These are phyloP conservation scores for Epinephelus fuscoguttatus DNA, from an alignment of 2,113 vertebrate genomes.

Conservation along the genomic window DNA sequence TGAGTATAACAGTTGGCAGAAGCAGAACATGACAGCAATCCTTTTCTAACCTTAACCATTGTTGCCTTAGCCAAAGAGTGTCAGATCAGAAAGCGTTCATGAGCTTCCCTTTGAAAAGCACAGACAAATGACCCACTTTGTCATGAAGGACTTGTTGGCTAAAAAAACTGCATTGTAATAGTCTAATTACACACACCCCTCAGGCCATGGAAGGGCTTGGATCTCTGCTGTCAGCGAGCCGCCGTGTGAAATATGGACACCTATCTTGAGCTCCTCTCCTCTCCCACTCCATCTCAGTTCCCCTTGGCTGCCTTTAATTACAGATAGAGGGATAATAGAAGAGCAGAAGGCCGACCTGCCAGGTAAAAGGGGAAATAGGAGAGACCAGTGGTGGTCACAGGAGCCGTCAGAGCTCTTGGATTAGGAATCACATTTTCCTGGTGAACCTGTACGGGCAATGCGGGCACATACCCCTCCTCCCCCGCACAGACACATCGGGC, in stretches of 20 bases:
- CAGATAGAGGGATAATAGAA: constrained; percentile 79
- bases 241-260: constrained; percentile 69
- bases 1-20: no score
- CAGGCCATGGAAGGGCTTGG: constrained; percentile 10
- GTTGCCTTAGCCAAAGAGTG: neutral
- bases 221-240: constrained; percentile 49
- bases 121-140: constrained; percentile 4
- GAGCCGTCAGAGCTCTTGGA: constrained; percentile 32
- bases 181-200: constrained; percentile 45
- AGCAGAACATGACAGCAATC: neutral
- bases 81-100: neutral
- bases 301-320: constrained; percentile 83
- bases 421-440: constrained; percentile 46
- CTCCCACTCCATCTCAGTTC: constrained; percentile 69
- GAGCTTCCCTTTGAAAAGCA: neutral
- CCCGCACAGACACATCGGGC: constrained; percentile 29
- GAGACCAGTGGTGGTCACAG: constrained; percentile 42
- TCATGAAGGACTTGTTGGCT: constrained; percentile 13
- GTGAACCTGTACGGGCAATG: constrained; percentile 17
- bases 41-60: neutral
- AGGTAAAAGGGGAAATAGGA: constrained; percentile 32
- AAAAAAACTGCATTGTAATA: constrained; percentile 41
- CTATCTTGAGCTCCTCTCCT: constrained; percentile 50
- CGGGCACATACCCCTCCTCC: constrained; percentile 6
- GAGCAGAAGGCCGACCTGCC: constrained; percentile 51